Conservation (phyloP, 1,140 invertebrate species). For the Drosophila quadrilineata region DNA sequence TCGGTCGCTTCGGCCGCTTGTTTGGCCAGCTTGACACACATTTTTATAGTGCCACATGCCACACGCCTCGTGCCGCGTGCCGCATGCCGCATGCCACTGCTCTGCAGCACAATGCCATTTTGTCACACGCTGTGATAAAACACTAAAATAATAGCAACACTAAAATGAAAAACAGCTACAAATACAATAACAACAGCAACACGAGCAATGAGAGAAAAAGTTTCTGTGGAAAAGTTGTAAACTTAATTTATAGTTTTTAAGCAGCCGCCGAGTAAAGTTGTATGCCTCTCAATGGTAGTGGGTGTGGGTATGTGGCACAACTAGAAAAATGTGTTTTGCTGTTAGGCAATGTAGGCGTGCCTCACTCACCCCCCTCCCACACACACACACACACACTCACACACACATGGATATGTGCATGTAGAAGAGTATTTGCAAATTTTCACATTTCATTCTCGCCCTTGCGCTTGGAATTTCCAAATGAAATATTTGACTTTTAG, state of each 20-base stretch:
- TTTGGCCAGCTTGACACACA: conserved; percentile 58
- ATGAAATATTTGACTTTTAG: conserved; percentile 78
- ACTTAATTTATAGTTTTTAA: conserved; percentile 79
- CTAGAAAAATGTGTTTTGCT: conserved; percentile 60
- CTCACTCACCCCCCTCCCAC: conserved; percentile 8
- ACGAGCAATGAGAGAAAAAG: conserved; percentile 19
- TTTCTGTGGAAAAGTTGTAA: conserved; percentile 74
- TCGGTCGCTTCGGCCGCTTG: conserved; percentile 26
- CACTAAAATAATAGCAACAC: conserved; percentile 58
- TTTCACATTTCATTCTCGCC: conserved; percentile 76
- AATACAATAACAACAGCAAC: conserved; percentile 14
- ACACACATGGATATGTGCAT: neutral
- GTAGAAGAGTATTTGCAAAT: conserved; percentile 42
- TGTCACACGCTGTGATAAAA: conserved; percentile 74
- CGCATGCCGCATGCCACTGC: too few species aligned
- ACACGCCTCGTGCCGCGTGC: too few species aligned
- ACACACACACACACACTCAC: neutral
- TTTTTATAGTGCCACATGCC: conserved; percentile 49
- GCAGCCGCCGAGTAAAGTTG: conserved; percentile 52
- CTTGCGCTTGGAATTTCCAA: conserved; percentile 72
- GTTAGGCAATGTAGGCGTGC: conserved; percentile 39
- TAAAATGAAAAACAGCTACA: neutral
- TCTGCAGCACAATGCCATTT: conserved; percentile 54
- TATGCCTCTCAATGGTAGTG: neutral
- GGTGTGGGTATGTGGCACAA: neutral